phyloP scores from a whole-genome alignment of 2,113 vertebrate genomes.

The Lampris megalopsis region DNA sequence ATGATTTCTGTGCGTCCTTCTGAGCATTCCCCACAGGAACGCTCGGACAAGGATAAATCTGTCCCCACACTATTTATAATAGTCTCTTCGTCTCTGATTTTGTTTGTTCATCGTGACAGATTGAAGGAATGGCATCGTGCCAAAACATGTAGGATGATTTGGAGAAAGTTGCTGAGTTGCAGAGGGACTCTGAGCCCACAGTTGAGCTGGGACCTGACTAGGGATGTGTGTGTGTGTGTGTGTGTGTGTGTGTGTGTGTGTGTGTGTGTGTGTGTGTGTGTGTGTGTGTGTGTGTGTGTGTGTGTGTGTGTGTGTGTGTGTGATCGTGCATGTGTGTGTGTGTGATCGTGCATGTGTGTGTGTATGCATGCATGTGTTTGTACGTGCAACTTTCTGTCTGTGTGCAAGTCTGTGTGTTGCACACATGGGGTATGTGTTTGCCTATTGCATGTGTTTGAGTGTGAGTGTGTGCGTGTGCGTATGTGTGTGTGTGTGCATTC shows the following conservation, averaged over 20 bases:
- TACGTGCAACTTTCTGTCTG: constrained; percentile 12
- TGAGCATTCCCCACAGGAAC: constrained; percentile 49
- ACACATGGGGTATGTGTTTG: no score
- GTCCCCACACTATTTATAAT: constrained; percentile 72
- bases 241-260: constrained; percentile 25
- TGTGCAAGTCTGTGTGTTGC: not conserved
- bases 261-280: constrained; percentile 9
- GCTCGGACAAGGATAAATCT: constrained; percentile 60
- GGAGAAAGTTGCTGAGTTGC: constrained; percentile 65
- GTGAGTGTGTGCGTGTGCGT: constrained; percentile 17
- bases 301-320: constrained; percentile 9
- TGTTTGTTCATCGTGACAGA: constrained; percentile 58
- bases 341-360: constrained; percentile 24
- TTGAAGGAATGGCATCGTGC: constrained; percentile 57
- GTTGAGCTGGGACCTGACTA: constrained; percentile 59
- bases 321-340: constrained; percentile 25
- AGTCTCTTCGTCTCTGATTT: constrained; percentile 43
- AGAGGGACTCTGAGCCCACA: constrained; percentile 52
- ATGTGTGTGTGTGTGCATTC: constrained; percentile 43
- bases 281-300: constrained; percentile 6
- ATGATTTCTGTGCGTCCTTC: constrained; percentile 56
- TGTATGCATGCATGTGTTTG: constrained; percentile 11
- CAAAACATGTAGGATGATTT: constrained; percentile 70
- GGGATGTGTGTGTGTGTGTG: not conserved
- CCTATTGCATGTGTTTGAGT: constrained; percentile 2